A percentile compares a stretch with the other conserved stretches of the same genome.
These are phyloP conservation scores for Hartigia nigra DNA, from an alignment of 2,888 invertebrate species.

Conservation along the genomic window DNA sequence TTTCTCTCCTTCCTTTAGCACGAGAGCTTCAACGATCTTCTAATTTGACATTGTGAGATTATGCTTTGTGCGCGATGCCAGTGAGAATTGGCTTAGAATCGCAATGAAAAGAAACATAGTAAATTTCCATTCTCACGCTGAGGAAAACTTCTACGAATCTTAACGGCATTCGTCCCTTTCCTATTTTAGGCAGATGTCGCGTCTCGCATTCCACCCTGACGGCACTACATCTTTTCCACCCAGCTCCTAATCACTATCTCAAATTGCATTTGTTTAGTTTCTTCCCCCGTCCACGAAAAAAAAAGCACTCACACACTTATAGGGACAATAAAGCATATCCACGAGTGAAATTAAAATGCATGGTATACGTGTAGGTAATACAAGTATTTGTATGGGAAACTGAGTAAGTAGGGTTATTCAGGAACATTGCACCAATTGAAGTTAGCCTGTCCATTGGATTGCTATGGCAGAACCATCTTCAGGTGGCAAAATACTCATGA, in stretches of 20 bases:
- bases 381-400: not conserved
- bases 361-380: not conserved
- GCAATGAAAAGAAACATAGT: slow-evolving; percentile 35
- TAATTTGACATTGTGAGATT: slow-evolving; percentile 34
- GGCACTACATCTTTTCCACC: not conserved
- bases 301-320: not conserved
- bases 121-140: not conserved
- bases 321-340: not conserved
- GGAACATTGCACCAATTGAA: too few relatives aligned
- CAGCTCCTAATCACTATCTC: not conserved
- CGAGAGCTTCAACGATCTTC: not conserved
- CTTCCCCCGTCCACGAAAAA: not conserved
- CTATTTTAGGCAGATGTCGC: not conserved
- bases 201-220: not conserved
- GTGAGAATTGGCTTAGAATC: slow-evolving; percentile 17
- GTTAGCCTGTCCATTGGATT: too few relatives aligned
- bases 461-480: too few relatives aligned
- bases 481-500: too few relatives aligned
- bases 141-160: not conserved
- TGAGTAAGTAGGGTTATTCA: too few relatives aligned
- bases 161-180: not conserved
- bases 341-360: not conserved
- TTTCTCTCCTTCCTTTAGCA: not conserved
- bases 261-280: not conserved
- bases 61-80: slow-evolving; percentile 29